Percentiles rank a stretch among this genome's conserved stretches.
phyloP scores from a whole-genome alignment of 2,797 vertebrate genomes.

The Hephaestus fuliginosus region DNA sequence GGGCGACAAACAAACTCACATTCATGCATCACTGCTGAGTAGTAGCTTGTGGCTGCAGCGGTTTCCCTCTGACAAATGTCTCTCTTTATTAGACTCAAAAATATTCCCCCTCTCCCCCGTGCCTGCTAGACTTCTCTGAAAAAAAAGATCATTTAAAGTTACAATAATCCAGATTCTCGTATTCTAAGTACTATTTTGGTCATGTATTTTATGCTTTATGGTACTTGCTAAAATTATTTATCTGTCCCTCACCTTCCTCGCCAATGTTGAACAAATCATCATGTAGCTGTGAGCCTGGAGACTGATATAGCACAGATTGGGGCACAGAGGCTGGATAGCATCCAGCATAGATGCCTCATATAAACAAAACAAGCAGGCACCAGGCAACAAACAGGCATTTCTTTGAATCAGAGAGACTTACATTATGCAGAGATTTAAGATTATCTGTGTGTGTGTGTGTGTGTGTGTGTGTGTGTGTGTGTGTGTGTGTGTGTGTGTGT shows the following conservation, averaged over 20 bases:
- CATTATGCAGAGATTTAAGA: slow-evolving; percentile 53
- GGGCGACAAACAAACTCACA: slow-evolving; percentile 57
- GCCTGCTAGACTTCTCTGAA: background rate
- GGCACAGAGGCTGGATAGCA: slow-evolving; percentile 50
- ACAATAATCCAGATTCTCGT: background rate
- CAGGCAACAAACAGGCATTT: slow-evolving; percentile 58
- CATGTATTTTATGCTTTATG: background rate
- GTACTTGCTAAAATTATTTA: slow-evolving; percentile 5
- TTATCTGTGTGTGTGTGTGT: slow-evolving; percentile 38
- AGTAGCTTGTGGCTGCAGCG: slow-evolving; percentile 52
- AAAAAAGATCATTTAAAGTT: slow-evolving; percentile 20
- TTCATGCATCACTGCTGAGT: slow-evolving; percentile 55
- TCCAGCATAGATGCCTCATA: slow-evolving; percentile 34
- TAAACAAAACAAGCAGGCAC: slow-evolving; percentile 66
- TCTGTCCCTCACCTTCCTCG: slow-evolving; percentile 28
- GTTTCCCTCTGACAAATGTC: slow-evolving; percentile 64
- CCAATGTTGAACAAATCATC: slow-evolving; percentile 33
- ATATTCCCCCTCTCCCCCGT: background rate
- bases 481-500: background rate
- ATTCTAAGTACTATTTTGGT: background rate
- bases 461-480: too few relatives aligned
- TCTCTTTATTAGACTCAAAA: slow-evolving; percentile 61
- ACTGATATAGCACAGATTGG: slow-evolving; percentile 45
- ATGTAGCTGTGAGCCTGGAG: slow-evolving; percentile 37
- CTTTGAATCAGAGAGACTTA: slow-evolving; percentile 43